A percentile compares a stretch with the other conserved stretches of the same genome.
Conservation (phyloP, 2,888 invertebrate genomes). For the Cerceris ruficornis region DNA sequence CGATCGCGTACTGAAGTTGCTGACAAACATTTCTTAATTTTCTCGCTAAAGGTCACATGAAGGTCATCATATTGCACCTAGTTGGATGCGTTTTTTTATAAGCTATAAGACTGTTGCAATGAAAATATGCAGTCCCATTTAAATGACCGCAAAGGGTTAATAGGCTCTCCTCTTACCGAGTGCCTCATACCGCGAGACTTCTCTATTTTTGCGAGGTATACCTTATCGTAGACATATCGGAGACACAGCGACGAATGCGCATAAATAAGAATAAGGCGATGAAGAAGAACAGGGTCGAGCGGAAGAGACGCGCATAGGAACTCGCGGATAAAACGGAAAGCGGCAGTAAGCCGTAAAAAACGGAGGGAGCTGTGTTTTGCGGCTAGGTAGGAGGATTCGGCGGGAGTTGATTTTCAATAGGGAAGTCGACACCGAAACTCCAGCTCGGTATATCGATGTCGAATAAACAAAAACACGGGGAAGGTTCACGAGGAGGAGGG, state of each 20-base stretch:
- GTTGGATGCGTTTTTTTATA: too few relatives aligned
- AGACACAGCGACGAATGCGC: not conserved
- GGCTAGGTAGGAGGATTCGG: slow-evolving; percentile 11
- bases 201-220: too few relatives aligned
- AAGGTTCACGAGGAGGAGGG: not conserved
- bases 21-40: too few relatives aligned
- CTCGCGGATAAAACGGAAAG: not conserved
- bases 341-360: not conserved
- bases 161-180: too few relatives aligned
- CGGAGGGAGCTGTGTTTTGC: not conserved
- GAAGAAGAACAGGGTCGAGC: not conserved
- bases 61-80: too few relatives aligned
- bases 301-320: not conserved
- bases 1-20: too few relatives aligned
- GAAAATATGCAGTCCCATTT: too few relatives aligned
- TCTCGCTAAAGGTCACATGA: too few relatives aligned
- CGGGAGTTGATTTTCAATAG: slow-evolving; percentile 60
- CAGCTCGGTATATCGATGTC: slow-evolving; percentile 46
- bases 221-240: not conserved
- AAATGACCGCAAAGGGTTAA: too few relatives aligned
- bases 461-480: slow-evolving; percentile 59
- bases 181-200: too few relatives aligned
- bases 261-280: not conserved
- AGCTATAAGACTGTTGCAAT: too few relatives aligned
- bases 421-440: slow-evolving; percentile 45